Base-by-base conservation (phyloP, 2,888 invertebrate genomes). In the Diabrotica balteata region DNA sequence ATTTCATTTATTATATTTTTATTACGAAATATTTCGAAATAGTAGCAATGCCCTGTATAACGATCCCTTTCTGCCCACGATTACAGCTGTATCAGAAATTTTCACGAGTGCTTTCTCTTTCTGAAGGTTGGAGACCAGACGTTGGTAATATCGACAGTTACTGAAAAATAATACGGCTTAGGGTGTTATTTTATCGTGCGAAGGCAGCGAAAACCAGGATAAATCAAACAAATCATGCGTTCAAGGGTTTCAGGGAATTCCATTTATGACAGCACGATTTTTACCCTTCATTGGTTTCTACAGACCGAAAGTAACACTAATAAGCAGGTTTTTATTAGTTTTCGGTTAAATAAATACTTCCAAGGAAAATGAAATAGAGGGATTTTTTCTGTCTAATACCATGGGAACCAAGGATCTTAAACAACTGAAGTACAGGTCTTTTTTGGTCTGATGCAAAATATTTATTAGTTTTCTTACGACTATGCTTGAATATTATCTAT, bases 151-250 rank as follows among this genome's bases (percentile, higher is more conserved):
- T 66, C 61, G 57, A 69, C 69, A 63, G 66, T 67, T 61, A 60
- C 66, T 52, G 66, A 61, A 60, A 70, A 70, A 70, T 70, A 67
- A 70, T 70, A 65, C 64, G 70, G 47, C 67, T 67, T 60, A 59
- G 67, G 66, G 59, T 70, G 67, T 70, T 70, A 70, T 70, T 70
- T 70, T 67, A 67, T 70, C 70, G 70, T 59, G 51, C 59, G 43
- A 54, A 53, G 63, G 61, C 70, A 67, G 64, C 57, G 63, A 64
- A 58, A 60, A 67, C 58, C 66, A 50, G 53, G 60, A 67, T 63
- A 67, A 70, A 70, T 70, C 70, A 70, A 70, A 70, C 70, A 71
- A 71, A 68, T 71, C 70, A 66, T 64, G 68, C 68, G 70, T 71
- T 66, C 60, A 53, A 66, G 63, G 63, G 65, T 66, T 67, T 66